phyloP scores from a whole-genome alignment of 2,888 invertebrate genomes.

The Oxyteleia sp. region DNA sequence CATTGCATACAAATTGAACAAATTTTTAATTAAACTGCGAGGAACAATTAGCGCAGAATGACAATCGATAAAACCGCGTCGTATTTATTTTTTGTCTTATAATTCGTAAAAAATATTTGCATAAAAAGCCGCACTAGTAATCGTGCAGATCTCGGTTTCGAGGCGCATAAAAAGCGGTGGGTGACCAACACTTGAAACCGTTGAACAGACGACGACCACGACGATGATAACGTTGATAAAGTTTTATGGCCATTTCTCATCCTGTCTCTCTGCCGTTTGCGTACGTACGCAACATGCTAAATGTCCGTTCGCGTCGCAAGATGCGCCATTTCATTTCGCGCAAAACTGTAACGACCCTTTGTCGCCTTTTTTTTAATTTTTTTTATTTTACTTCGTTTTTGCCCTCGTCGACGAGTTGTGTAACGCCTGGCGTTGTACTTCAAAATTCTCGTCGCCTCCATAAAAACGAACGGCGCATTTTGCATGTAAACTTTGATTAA shows the following conservation, averaged over 20 bases:
- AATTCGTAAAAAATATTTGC: too few relatives aligned
- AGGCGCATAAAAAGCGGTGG: slow-evolving; percentile 81
- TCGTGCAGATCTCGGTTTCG: slow-evolving; percentile 47
- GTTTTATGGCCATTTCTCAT: slow-evolving; percentile 84
- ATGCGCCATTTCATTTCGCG: slow-evolving; percentile 28
- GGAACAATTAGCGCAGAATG: too few relatives aligned
- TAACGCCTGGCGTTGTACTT: not conserved
- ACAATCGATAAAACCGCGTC: too few relatives aligned
- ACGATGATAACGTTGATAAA: slow-evolving; percentile 83
- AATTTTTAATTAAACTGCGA: too few relatives aligned
- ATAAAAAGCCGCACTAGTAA: slow-evolving; percentile 35
- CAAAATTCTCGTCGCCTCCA: slow-evolving; percentile 15
- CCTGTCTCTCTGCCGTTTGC: slow-evolving; percentile 78
- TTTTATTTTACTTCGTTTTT: slow-evolving; percentile 4
- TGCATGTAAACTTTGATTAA: slow-evolving; percentile 51
- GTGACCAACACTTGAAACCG: slow-evolving; percentile 81
- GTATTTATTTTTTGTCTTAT: too few relatives aligned
- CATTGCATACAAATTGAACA: too few relatives aligned
- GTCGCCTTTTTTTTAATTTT: too few relatives aligned
- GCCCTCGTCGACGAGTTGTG: not conserved
- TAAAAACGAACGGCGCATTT: slow-evolving; percentile 27
- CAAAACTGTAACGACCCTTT: slow-evolving; percentile 46
- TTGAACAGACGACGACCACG: slow-evolving; percentile 81
- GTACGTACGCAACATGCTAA: slow-evolving; percentile 13
- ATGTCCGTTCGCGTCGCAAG: slow-evolving; percentile 23